These are phyloP conservation scores for Meda fulgida DNA, from an alignment of 2,797 vertebrate genomes.

Conservation along the genomic window DNA sequence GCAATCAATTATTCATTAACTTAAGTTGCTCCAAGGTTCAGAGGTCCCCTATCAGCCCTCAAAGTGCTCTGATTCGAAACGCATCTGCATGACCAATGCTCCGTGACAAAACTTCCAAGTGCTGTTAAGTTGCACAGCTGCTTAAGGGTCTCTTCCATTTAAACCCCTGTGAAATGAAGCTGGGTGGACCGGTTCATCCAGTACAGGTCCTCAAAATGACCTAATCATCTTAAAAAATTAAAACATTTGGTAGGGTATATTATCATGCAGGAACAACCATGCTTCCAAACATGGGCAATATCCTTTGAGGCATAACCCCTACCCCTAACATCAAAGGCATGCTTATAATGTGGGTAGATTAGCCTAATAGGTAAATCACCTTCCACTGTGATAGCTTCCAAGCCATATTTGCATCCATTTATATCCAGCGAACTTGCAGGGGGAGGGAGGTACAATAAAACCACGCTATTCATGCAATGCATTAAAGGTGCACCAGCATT, in stretches of 20 bases:
- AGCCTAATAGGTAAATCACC: neutral
- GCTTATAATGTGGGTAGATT: neutral
- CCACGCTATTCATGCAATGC: neutral
- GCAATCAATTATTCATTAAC: conserved; percentile 72
- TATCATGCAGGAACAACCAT: neutral
- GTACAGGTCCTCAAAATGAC: conserved; percentile 12
- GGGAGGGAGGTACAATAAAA: neutral
- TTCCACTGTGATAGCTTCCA: neutral
- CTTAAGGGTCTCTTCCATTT: conserved; percentile 37
- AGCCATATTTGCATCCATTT: neutral
- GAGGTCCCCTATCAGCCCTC: conserved; percentile 37
- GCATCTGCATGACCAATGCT: conserved; percentile 21
- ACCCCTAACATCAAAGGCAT: neutral
- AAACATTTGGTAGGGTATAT: neutral
- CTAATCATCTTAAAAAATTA: neutral
- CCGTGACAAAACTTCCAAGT: conserved; percentile 70
- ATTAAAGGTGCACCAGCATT: neutral
- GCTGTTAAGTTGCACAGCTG: conserved; percentile 72
- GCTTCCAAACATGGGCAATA: neutral
- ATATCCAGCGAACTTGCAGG: neutral
- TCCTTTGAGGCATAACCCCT: neutral
- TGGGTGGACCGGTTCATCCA: neutral
- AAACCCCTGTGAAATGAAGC: neutral
- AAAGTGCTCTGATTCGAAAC: conserved; percentile 30
- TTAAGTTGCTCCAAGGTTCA: conserved; percentile 60